Conservation (phyloP, 2,888 invertebrate species). For the Atrina japonica region DNA sequence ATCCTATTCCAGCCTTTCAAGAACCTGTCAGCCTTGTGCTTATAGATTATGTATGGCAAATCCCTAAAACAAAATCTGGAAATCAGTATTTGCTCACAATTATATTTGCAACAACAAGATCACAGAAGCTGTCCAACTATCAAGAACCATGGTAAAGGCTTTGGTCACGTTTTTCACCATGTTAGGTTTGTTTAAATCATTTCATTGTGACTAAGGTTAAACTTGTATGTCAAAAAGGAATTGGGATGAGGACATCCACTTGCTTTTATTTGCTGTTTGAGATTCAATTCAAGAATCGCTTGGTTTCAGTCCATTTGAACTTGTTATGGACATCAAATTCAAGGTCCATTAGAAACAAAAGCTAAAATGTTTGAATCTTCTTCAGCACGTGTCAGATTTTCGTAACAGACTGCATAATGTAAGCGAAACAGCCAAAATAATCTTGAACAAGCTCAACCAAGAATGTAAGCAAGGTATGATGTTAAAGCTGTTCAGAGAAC, state of each 20-base stretch:
- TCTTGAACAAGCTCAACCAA: no score
- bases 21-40: slow-evolving; percentile 44
- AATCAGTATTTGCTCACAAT: slow-evolving; percentile 38
- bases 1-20: slow-evolving; percentile 47
- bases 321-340: slow-evolving; percentile 50
- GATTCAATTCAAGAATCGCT: slow-evolving; percentile 51
- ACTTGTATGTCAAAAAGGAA: slow-evolving; percentile 52
- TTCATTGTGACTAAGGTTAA: slow-evolving; percentile 52
- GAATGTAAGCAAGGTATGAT: no score
- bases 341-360: slow-evolving; percentile 40
- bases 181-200: slow-evolving; percentile 46
- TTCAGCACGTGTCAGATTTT: no score
- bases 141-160: slow-evolving; percentile 46
- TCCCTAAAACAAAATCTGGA: slow-evolving; percentile 47
- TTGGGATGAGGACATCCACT: slow-evolving; percentile 49
- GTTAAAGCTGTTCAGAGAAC: no score
- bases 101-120: slow-evolving; percentile 41
- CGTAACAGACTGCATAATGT: no score
- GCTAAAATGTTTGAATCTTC: no score
- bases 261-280: slow-evolving; percentile 46
- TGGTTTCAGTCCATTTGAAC: slow-evolving; percentile 53
- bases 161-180: slow-evolving; percentile 49
- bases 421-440: no score
- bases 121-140: slow-evolving; percentile 56
- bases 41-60: slow-evolving; percentile 46